Percentiles rank a stretch among this genome's conserved stretches.
These are phyloP conservation scores for Coranthus polyacanthus DNA, from an alignment of 2,797 vertebrate species.

Conservation along the genomic window DNA sequence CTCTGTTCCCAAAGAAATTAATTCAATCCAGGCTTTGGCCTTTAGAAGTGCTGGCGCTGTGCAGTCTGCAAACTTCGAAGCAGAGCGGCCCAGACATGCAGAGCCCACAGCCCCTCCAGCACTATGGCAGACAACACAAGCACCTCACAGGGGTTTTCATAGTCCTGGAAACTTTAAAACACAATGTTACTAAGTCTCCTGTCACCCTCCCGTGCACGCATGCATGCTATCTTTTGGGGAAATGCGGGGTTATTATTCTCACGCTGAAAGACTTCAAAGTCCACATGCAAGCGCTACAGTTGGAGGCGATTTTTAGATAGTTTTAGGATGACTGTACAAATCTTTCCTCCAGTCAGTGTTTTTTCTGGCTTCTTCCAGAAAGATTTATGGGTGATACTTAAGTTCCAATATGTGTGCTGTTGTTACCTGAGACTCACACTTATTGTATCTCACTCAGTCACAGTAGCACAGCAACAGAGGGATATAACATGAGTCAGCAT, in stretches of 20 bases:
- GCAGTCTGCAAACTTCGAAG: conserved; percentile 59
- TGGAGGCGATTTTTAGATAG: conserved; percentile 37
- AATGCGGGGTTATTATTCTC: conserved; percentile 55
- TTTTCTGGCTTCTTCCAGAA: conserved; percentile 22
- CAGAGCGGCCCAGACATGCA: conserved; percentile 79
- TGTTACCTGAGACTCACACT: conserved; percentile 30
- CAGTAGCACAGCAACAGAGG: conserved; percentile 23
- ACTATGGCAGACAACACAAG: conserved; percentile 68
- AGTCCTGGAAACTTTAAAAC: conserved; percentile 49
- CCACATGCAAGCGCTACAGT: conserved; percentile 29
- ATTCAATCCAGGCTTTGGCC: conserved; percentile 68
- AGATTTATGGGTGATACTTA: conserved; percentile 39
- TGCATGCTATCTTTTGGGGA: conserved; percentile 28
- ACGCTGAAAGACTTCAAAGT: conserved; percentile 50
- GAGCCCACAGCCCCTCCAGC: conserved; percentile 74
- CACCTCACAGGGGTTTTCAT: conserved; percentile 47
- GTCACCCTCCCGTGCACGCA: conserved; percentile 54
- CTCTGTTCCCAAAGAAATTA: conserved; percentile 62
- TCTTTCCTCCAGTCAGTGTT: conserved; percentile 21
- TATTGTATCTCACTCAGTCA: conserved; percentile 22
- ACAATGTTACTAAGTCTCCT: conserved; percentile 58
- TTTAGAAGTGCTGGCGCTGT: conserved; percentile 61
- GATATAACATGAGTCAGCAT: conserved; percentile 61
- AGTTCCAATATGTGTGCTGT: conserved; percentile 22
- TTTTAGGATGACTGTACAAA: conserved; percentile 30